These are phyloP conservation scores for Poecilus cupreus DNA, from an alignment of 2,888 invertebrate species.

Conservation along the genomic window DNA sequence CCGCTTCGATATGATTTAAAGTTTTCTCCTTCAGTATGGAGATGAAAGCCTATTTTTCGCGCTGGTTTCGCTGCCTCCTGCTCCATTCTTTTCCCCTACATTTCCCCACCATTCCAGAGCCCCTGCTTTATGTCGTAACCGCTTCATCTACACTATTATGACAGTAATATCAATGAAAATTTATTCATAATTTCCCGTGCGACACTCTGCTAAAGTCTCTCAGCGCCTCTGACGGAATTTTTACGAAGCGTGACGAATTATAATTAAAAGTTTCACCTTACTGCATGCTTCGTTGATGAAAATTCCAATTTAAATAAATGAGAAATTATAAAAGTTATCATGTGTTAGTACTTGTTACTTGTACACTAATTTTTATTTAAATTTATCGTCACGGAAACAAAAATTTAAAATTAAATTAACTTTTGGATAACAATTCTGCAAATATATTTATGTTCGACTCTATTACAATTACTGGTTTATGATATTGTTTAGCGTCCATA, in stretches of 20 bases:
- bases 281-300: constrained; percentile 28
- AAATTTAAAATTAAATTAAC: too few relatives aligned
- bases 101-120: not conserved
- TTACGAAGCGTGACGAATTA: constrained; percentile 36
- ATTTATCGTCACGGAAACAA: too few relatives aligned
- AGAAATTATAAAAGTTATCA: not conserved
- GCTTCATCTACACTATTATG: constrained; percentile 54
- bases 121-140: constrained; percentile 38
- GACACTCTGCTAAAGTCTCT: constrained; percentile 19
- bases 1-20: constrained; percentile 47
- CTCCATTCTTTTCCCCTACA: constrained; percentile 16
- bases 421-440: too few relatives aligned
- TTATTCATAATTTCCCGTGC: constrained; percentile 54
- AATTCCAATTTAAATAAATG: constrained; percentile 36
- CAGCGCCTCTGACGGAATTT: constrained; percentile 32
- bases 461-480: too few relatives aligned
- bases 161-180: constrained; percentile 57
- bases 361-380: too few relatives aligned
- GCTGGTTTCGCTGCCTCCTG: not conserved
- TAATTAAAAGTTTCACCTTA: constrained; percentile 50
- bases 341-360: too few relatives aligned
- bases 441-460: too few relatives aligned
- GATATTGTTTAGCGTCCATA: too few relatives aligned
- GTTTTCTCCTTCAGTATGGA: constrained; percentile 42
- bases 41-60: constrained; percentile 48